Conservation (phyloP, 2,113 vertebrate species). For the Cinclus cinclus region DNA sequence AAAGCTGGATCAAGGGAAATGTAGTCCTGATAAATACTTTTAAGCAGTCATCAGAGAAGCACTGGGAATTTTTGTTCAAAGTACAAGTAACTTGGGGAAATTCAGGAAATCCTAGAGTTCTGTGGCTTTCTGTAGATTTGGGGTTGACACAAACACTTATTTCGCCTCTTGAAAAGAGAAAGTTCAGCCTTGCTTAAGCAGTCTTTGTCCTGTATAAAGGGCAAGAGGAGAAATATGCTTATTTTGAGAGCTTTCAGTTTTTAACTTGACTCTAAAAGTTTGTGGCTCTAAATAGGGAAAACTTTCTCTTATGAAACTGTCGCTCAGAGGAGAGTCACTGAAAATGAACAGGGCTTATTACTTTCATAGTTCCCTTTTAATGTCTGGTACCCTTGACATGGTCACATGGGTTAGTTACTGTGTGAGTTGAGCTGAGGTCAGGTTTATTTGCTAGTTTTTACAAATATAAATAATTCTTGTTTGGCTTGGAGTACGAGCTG, state of each 20-base stretch:
- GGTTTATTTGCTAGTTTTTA: neutral
- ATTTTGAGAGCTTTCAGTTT: neutral
- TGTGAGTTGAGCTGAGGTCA: neutral
- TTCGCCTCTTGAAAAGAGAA: neutral
- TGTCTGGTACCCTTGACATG: neutral
- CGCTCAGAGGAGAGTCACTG: neutral
- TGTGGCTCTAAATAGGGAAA: neutral
- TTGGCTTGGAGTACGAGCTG: neutral
- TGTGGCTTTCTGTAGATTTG: neutral
- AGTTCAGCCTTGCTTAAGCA: neutral
- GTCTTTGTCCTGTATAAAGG: neutral
- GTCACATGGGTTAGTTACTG: neutral
- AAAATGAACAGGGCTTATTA: neutral
- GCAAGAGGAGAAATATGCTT: neutral
- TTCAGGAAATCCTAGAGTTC: neutral
- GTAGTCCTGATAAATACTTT: neutral
- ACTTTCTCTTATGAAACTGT: neutral
- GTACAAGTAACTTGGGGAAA: neutral
- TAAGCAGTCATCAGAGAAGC: neutral
- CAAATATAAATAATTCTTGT: neutral
- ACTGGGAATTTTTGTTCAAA: neutral
- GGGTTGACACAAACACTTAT: accelerated
- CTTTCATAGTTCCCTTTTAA: neutral
- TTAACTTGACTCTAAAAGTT: neutral
- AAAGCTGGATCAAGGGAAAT: neutral